Evolutionary conservation across 2,888 invertebrate genomes (phyloP), one percentile per base, ranked within the genome.

Genomic region (Machimus rusticus): DNA sequence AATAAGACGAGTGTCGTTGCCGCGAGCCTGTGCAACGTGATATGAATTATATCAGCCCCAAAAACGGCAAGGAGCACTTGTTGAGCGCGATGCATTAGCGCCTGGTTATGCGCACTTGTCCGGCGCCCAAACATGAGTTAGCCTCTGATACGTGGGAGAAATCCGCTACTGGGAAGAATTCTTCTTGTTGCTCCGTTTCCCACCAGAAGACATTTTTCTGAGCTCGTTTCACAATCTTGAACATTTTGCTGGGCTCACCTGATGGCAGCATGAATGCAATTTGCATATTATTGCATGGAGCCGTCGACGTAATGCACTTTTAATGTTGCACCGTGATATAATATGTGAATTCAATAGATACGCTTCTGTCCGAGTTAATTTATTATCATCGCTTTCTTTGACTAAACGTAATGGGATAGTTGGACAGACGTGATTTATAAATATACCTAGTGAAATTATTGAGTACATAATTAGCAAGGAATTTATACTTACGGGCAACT

Each of bases 401-500:
- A 23, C 28, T 66, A 23, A 66, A 28, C 23, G 23, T 12, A 66
- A 23, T 66, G 23, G 23, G 66, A 66, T 66, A 28, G 23, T 28
- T 66, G 66, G 66, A 66, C 66, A 66, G 66, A 1, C 3, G 23
- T 66, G 23, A 66, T 66, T 66, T 66, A 66, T 66, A 66, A 23
- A 66, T n/a, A n/a, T n/a, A n/a, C 12, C 12, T 12, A 23, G 2
- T 28, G 28, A 6, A 74, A 34, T 37, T 76, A 16, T 76, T 76
- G 76, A 16, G 16, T 34, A 37, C 12, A 37, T 34, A n/a, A 37
- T 34, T 76, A 76, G n/a, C 9, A 0, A 16, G 9, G 5, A 19
- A 19, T 76, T 4, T 28, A 3, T 79, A 87, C 87, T 87, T 86
- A 87, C 87, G 55, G 14, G n/a, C 74, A 55, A 87, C 55, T 74